Base-by-base conservation (phyloP, 2,888 invertebrate genomes). In the Folsomia candida region DNA sequence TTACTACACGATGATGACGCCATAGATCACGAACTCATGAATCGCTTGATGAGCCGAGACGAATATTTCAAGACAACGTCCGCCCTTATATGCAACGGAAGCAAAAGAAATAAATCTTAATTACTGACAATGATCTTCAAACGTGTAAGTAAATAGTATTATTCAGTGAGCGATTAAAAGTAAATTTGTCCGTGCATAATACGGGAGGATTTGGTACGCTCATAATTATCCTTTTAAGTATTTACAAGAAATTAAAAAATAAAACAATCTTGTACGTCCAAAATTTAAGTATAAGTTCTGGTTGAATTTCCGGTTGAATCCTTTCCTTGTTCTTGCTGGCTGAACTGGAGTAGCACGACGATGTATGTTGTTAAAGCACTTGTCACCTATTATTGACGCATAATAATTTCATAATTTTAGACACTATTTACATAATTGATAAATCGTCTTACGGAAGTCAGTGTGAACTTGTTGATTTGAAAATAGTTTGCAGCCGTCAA, bases 281-380 rank as follows among this genome's bases (percentile, higher is more conserved):
- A n/a, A n/a, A n/a, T n/a, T n/a, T n/a, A n/a, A n/a, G n/a, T n/a
- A n/a, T n/a, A n/a, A n/a, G n/a, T n/a, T n/a, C n/a, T n/a, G n/a
- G n/a, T n/a, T n/a, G n/a, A n/a, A n/a, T n/a, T n/a, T n/a, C n/a
- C n/a, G n/a, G n/a, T n/a, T n/a, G n/a, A n/a, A n/a, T n/a, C n/a
- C n/a, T n/a, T n/a, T n/a, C n/a, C n/a, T n/a, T n/a, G 11, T 67
- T 74, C 74, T 14, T 67, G 67, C 27, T 74, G 75, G 2, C 51
- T 47, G 26, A 78, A 78, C 29, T 78, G 78, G 3, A 78, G 57
- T n/a, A 78, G 58, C n/a, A 78, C 76, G 9, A 78, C 72, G 1
- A 78, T 54, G 59, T 76, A 78, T 1, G 78, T 75, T 2, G 72
- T 62, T 14, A 76, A 28, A 37, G 72, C 68, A 20, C 72, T 69